Percentiles rank a stretch among this genome's conserved stretches.
Evolutionary conservation across 1,140 invertebrate species (phyloP).

Genomic region (Gryon sp.): DNA sequence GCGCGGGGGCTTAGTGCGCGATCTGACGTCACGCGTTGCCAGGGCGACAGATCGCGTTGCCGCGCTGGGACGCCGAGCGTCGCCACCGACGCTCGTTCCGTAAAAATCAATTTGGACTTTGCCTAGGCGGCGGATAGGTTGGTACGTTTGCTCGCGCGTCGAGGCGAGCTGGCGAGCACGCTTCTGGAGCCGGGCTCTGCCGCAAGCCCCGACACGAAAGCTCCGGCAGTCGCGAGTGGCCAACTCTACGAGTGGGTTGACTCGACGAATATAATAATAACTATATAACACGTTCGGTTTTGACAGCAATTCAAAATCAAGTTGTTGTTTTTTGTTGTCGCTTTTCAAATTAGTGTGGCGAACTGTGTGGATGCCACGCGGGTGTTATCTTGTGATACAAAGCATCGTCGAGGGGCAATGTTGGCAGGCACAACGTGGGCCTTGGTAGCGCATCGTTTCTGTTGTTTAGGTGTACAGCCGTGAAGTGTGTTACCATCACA

Average conservation of each 20-base stretch:
- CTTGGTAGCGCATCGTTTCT: too few relatives aligned
- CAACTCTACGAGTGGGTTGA: constrained; percentile 73
- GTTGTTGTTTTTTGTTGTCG: too few relatives aligned
- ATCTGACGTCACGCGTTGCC: constrained; percentile 76
- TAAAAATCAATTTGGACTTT: constrained; percentile 79
- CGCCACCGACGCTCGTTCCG: constrained; percentile 74
- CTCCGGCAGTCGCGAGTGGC: constrained; percentile 73
- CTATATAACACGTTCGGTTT: too few relatives aligned
- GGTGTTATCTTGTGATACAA: too few relatives aligned
- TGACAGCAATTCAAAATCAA: too few relatives aligned
- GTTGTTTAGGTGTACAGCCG: too few relatives aligned
- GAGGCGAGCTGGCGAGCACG: constrained; percentile 64
- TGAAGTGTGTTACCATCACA: too few relatives aligned
- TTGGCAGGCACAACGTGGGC: too few relatives aligned
- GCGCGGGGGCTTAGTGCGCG: constrained; percentile 23
- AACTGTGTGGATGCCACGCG: too few relatives aligned
- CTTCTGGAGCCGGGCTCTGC: constrained; percentile 64
- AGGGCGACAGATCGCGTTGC: constrained; percentile 72
- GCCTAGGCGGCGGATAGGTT: constrained; percentile 72
- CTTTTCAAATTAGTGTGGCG: too few relatives aligned
- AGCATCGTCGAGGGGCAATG: too few relatives aligned
- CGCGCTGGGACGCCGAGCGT: constrained; percentile 73
- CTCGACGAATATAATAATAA: constrained; percentile 35
- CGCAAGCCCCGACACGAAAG: constrained; percentile 59
- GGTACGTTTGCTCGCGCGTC: constrained; percentile 68